These are phyloP conservation scores for Amphipyra tragopoginis DNA, from an alignment of 2,888 invertebrate genomes.

Conservation along the genomic window DNA sequence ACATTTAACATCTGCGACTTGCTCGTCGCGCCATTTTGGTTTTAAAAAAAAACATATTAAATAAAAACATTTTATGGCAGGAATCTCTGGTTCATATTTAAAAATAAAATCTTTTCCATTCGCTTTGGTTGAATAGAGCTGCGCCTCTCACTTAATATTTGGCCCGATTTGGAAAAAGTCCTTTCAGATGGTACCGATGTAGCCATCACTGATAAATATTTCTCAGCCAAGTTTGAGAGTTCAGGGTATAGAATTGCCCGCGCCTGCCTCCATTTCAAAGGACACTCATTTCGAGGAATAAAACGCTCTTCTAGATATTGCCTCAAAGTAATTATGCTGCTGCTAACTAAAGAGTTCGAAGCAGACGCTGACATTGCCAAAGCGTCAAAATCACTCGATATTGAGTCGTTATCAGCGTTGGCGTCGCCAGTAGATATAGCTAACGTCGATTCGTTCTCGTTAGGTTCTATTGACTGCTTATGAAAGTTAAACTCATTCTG, in stretches of 20 bases:
- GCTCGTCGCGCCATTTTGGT: too few relatives aligned
- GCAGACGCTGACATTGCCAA: conserved; percentile 25
- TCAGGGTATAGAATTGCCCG: conserved; percentile 51
- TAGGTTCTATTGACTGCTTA: conserved; percentile 29
- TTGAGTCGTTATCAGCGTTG: too few relatives aligned
- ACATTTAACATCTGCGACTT: too few relatives aligned
- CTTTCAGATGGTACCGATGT: conserved; percentile 48
- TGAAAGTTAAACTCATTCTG: conserved; percentile 50
- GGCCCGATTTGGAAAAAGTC: conserved; percentile 58
- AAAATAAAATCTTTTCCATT: conserved; percentile 60
- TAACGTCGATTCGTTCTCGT: conserved; percentile 37
- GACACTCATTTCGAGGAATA: conserved; percentile 55
- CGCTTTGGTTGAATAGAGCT: conserved; percentile 49
- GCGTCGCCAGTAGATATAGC: conserved; percentile 40
- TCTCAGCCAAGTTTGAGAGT: conserved; percentile 48
- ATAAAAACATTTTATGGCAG: conserved; percentile 40
- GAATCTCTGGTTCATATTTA: conserved; percentile 54
- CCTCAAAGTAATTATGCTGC: conserved; percentile 53
- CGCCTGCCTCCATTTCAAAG: conserved; percentile 57
- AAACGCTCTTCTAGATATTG: conserved; percentile 55
- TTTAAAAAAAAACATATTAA: too few relatives aligned
- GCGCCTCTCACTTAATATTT: conserved; percentile 59
- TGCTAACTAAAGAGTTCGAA: conserved; percentile 50
- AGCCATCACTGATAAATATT: conserved; percentile 48
- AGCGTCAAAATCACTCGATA: too few relatives aligned